phyloP scores from a whole-genome alignment of 2,888 invertebrate species.

The Sthenelais limicola region DNA sequence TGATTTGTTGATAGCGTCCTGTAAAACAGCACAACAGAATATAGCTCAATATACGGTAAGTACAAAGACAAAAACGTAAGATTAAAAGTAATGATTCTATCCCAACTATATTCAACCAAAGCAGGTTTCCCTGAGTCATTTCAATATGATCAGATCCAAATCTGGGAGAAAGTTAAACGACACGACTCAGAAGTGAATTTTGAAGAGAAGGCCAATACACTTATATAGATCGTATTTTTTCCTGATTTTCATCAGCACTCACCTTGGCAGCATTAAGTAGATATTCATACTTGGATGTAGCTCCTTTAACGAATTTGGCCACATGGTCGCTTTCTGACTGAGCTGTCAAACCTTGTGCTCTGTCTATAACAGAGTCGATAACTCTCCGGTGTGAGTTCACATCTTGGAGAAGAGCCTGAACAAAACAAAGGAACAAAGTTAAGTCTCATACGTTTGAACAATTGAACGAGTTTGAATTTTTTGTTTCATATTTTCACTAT shows the following conservation, averaged over 20 bases:
- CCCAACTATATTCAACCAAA: no score
- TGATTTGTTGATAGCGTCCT: slow-evolving; percentile 56
- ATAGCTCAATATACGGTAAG: no score
- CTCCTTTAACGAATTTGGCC: slow-evolving; percentile 59
- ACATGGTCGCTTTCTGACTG: slow-evolving; percentile 75
- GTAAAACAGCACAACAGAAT: neutral
- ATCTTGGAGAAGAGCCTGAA: slow-evolving; percentile 86
- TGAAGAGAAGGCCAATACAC: no score
- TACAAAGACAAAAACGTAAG: no score
- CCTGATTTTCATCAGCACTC: no score
- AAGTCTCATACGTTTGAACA: neutral
- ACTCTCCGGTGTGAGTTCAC: slow-evolving; percentile 90
- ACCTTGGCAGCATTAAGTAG: slow-evolving; percentile 63
- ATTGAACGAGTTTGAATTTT: neutral
- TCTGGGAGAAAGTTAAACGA: no score
- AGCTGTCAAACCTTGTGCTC: slow-evolving; percentile 82
- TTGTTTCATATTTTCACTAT: no score
- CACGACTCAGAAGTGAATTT: no score
- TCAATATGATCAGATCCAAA: no score
- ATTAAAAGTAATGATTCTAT: no score
- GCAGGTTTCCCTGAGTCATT: no score
- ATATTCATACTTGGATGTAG: slow-evolving; percentile 62
- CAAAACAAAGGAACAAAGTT: neutral
- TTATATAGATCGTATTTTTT: no score
- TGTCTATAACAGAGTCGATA: slow-evolving; percentile 90